These are phyloP conservation scores for Plagiodera versicolora DNA, from an alignment of 2,888 invertebrate species.

Conservation along the genomic window DNA sequence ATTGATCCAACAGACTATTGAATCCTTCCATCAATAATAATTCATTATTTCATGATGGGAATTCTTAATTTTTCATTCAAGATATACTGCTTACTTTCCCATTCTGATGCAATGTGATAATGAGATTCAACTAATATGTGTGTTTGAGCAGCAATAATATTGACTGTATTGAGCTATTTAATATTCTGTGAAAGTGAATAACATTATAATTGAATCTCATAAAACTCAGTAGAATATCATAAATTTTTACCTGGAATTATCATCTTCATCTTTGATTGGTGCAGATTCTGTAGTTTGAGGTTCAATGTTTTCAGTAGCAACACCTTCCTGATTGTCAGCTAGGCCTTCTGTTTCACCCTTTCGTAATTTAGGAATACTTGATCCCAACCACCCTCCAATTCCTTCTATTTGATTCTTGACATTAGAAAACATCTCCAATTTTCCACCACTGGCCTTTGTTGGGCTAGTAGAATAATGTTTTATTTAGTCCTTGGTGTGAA, in stretches of 20 bases:
- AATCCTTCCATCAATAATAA: no score
- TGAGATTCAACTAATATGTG: constrained; percentile 2
- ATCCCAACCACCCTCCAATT: constrained; percentile 75
- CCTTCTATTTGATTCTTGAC: constrained; percentile 86
- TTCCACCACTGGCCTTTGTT: constrained; percentile 64
- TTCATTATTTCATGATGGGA: not conserved
- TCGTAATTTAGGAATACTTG: constrained; percentile 74
- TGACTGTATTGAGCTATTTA: no score
- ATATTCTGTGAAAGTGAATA: not conserved
- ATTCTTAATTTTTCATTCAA: no score
- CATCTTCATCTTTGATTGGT: constrained; percentile 71
- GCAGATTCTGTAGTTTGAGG: constrained; percentile 55
- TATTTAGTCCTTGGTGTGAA: no score
- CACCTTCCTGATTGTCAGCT: constrained; percentile 44
- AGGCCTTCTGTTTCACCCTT: constrained; percentile 62
- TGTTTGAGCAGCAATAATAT: not conserved
- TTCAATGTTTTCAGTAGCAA: constrained; percentile 52
- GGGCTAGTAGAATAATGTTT: constrained; percentile 58
- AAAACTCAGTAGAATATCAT: not conserved
- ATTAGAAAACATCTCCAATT: constrained; percentile 81
- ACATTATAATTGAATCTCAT: constrained; percentile 7
- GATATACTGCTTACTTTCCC: not conserved
- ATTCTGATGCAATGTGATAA: not conserved
- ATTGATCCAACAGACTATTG: no score
- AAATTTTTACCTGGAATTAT: constrained; percentile 74